phyloP scores from a whole-genome alignment of 1,140 invertebrate genomes.

The Anastrepha obliqua region DNA sequence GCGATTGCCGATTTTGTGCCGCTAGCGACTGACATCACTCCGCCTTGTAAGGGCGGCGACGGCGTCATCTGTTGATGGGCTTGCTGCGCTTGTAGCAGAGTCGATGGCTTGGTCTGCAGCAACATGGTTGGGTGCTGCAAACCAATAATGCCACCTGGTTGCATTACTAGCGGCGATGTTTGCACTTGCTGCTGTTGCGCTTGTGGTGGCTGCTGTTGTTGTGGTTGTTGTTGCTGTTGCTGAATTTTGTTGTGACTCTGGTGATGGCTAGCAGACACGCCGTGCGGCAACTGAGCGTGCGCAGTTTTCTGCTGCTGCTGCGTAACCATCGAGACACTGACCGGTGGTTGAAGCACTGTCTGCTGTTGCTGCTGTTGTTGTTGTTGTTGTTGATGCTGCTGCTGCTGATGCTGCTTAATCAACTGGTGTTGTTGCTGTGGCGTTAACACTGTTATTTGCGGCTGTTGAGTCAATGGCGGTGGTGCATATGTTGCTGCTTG shows the following conservation, averaged over 20 bases:
- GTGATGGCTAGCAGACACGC: conserved; percentile 6
- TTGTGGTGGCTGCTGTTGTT: conserved; percentile 58
- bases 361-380: conserved; percentile 51
- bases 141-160: conserved; percentile 60
- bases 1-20: conserved; percentile 60
- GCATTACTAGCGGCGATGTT: conserved; percentile 59
- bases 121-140: conserved; percentile 64
- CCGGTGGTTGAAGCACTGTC: conserved; percentile 1
- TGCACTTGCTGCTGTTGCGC: conserved; percentile 57
- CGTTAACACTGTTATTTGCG: conserved; percentile 65
- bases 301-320: conserved; percentile 48
- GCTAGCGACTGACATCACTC: conserved; percentile 53
- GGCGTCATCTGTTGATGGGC: conserved; percentile 60
- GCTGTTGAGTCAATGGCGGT: conserved; percentile 53
- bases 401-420: neutral
- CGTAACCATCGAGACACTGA: neutral
- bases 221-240: conserved; percentile 43
- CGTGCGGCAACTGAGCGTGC: conserved; percentile 15
- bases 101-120: conserved; percentile 65
- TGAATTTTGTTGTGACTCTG: conserved; percentile 41
- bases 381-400: conserved; percentile 50
- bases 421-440: conserved; percentile 54
- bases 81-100: conserved; percentile 65
- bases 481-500: conserved; percentile 60
- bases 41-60: conserved; percentile 63